Percentiles rank a stretch among this genome's conserved stretches.
These are phyloP conservation scores for Agonum fuliginosum DNA, from an alignment of 2,888 invertebrate species.

Conservation along the genomic window DNA sequence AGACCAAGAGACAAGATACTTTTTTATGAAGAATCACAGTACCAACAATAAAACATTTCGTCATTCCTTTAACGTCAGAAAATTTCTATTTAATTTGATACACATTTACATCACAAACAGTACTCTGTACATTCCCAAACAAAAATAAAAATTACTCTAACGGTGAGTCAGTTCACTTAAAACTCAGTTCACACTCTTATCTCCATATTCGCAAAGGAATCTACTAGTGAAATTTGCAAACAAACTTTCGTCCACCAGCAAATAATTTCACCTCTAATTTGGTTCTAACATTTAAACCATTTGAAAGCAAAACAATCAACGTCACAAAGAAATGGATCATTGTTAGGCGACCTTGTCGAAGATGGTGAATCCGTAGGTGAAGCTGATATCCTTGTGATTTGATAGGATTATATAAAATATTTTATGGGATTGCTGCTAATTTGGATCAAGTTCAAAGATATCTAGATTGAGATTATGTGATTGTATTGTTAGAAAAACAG, in stretches of 20 bases:
- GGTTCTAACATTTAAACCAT: background rate
- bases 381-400: constrained; percentile 5
- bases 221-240: constrained; percentile 45
- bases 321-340: constrained; percentile 6
- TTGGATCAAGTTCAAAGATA: constrained; percentile 48
- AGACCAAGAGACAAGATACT: too few relatives aligned
- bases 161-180: constrained; percentile 38
- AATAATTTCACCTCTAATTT: constrained; percentile 43
- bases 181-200: constrained; percentile 7
- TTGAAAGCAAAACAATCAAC: background rate
- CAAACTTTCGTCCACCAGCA: constrained; percentile 41
- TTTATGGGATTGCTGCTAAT: constrained; percentile 1
- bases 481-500: constrained; percentile 18
- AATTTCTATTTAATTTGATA: background rate
- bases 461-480: constrained; percentile 6
- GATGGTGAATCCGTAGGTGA: constrained; percentile 13
- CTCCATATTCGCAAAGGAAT: constrained; percentile 43
- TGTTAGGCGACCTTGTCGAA: background rate
- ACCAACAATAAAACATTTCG: too few relatives aligned
- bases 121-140: background rate
- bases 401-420: constrained; percentile 10
- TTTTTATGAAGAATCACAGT: too few relatives aligned
- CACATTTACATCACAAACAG: constrained; percentile 24
- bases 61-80: background rate
- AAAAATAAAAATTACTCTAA: constrained; percentile 28